Percentiles rank a stretch among this genome's conserved stretches.
Conservation (phyloP, 2,797 vertebrate species). For the Oophaga sylvatica region DNA sequence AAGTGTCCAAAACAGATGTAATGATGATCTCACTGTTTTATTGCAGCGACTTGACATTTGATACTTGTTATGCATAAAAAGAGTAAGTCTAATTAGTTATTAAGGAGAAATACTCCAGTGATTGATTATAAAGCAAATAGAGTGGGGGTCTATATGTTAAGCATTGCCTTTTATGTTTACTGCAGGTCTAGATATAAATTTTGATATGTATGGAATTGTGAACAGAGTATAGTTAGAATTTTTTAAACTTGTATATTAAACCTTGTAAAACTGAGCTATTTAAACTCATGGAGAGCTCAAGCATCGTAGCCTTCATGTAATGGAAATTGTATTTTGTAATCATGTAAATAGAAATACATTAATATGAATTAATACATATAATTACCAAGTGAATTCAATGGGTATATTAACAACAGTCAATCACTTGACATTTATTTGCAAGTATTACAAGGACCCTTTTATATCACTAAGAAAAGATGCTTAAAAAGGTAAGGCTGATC, state of each 20-base stretch:
- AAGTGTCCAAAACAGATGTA: neutral
- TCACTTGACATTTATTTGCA: slow-evolving; percentile 8
- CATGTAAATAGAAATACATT: neutral
- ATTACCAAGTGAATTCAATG: neutral
- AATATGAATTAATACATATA: neutral
- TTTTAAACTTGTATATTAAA: neutral
- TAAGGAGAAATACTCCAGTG: neutral
- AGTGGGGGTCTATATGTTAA: neutral
- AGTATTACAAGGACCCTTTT: neutral
- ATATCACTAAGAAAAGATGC: neutral
- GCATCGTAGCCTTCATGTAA: neutral
- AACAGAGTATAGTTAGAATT: neutral
- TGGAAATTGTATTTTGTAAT: neutral
- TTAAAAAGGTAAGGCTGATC: neutral
- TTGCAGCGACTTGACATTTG: neutral
- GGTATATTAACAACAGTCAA: neutral
- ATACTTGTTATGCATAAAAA: neutral
- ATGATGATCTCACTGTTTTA: neutral
- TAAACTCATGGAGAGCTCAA: neutral
- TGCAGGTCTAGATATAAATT: neutral
- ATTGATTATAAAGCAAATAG: neutral
- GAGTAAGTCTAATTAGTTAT: neutral
- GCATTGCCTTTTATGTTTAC: neutral
- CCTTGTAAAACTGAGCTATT: neutral
- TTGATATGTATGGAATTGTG: neutral